These are phyloP conservation scores for Eubucco bourcierii DNA, from an alignment of 2,113 vertebrate genomes.

Conservation along the genomic window DNA sequence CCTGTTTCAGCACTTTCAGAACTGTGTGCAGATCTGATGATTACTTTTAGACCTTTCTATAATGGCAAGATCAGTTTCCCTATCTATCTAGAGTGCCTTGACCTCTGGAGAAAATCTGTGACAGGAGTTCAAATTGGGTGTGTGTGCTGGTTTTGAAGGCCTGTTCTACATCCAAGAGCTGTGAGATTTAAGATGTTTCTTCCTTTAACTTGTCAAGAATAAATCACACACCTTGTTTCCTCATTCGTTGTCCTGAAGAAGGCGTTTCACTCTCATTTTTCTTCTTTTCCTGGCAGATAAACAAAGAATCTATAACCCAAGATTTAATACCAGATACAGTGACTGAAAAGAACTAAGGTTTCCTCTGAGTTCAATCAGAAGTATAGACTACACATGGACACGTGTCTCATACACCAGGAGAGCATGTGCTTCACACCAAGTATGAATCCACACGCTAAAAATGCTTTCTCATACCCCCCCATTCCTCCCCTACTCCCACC, in stretches of 20 bases:
- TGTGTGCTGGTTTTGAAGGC: neutral
- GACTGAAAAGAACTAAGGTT: neutral
- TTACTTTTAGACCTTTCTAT: neutral
- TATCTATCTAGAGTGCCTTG: neutral
- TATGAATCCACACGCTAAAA: neutral
- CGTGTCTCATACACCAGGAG: neutral
- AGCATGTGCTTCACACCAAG: neutral
- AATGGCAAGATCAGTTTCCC: neutral
- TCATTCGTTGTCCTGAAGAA: neutral
- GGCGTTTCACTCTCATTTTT: neutral
- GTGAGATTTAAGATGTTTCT: neutral
- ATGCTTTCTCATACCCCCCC: fast-evolving
- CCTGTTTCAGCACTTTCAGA: neutral
- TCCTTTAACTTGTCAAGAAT: neutral
- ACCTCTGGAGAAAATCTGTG: neutral
- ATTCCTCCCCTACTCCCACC: fast-evolving
- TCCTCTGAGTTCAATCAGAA: neutral
- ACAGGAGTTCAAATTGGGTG: neutral
- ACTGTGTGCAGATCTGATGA: fast-evolving
- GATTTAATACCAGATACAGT: neutral
- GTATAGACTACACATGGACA: neutral
- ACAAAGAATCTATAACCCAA: neutral
- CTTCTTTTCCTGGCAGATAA: neutral
- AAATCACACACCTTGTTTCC: neutral
- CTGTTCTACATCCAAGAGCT: neutral